Evolutionary conservation across 2,113 vertebrate genomes (phyloP).

Genomic region (Triplophysa siluroides): DNA sequence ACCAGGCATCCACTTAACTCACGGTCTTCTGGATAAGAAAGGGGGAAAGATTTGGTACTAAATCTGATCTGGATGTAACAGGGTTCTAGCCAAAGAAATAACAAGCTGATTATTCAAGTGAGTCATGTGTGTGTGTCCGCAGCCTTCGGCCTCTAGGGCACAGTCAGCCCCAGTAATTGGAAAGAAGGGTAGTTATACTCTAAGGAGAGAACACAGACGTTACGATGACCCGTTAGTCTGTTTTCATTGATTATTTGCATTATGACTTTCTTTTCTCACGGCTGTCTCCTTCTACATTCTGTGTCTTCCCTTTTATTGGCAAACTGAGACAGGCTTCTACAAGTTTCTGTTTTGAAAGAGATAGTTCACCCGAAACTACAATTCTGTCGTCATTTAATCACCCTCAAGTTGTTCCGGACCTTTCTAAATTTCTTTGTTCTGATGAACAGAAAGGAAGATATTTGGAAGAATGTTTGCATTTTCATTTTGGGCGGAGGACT

Average conservation of each 20-base stretch:
- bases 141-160: conserved; percentile 6
- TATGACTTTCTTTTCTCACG: conserved; percentile 2
- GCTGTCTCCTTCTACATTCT: not conserved
- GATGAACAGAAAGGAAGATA: no score
- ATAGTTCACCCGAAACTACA: no score
- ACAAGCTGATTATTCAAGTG: conserved; percentile 45
- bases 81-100: conserved; percentile 36
- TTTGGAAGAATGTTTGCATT: no score
- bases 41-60: conserved; percentile 26
- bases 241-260: conserved; percentile 45
- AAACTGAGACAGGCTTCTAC: not conserved
- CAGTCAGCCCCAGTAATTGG: conserved; percentile 28
- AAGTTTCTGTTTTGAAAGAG: no score
- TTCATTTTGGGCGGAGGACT: no score
- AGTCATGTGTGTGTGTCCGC: conserved; percentile 11
- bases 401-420: no score
- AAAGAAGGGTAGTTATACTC: conserved; percentile 19
- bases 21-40: conserved; percentile 10
- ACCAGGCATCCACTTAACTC: conserved; percentile 19
- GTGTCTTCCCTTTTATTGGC: not conserved
- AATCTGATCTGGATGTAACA: conserved; percentile 12
- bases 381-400: no score
- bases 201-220: conserved; percentile 21
- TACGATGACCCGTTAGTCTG: conserved; percentile 27
- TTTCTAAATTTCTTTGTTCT: no score